Evolutionary conservation across 92 coral and sea anemone genomes (phyloP).

Genomic region (Heliopora coerulea): DNA sequence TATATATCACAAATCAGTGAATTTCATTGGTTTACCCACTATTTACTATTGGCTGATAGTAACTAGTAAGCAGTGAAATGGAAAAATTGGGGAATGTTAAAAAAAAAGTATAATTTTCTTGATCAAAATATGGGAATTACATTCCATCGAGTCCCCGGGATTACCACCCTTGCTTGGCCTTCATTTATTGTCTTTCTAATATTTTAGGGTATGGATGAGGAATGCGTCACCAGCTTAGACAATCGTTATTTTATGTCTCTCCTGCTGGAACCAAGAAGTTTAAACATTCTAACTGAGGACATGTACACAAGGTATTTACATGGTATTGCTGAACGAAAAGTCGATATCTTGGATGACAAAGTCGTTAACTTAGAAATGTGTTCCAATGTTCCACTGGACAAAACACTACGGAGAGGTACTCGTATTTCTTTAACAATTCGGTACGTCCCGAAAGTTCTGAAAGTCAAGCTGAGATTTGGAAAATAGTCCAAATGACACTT

Average conservation of each 20-base stretch:
- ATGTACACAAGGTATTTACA: conserved; percentile 83
- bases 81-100: too few relatives aligned
- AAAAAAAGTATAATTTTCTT: too few relatives aligned
- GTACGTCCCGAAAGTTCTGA: conserved; percentile 85
- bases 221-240: conserved; percentile 38
- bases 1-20: too few relatives aligned
- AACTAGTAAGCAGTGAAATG: too few relatives aligned
- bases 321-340: conserved; percentile 69
- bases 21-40: too few relatives aligned
- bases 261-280: conserved; percentile 82
- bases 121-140: too few relatives aligned
- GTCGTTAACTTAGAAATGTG: conserved; percentile 64
- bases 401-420: conserved; percentile 56
- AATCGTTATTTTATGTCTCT: conserved; percentile 84
- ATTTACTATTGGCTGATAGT: too few relatives aligned
- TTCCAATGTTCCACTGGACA: conserved; percentile 51
- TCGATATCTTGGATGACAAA: conserved; percentile 56
- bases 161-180: too few relatives aligned
- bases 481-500: neutral
- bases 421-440: conserved; percentile 89
- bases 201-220: conserved; percentile 25
- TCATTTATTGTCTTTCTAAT: neutral
- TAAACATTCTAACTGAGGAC: conserved; percentile 70
- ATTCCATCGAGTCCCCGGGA: too few relatives aligned
- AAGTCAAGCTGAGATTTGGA: conserved; percentile 75